Evolutionary conservation across 2,113 vertebrate genomes (phyloP).

Genomic region (Callipepla squamata): DNA sequence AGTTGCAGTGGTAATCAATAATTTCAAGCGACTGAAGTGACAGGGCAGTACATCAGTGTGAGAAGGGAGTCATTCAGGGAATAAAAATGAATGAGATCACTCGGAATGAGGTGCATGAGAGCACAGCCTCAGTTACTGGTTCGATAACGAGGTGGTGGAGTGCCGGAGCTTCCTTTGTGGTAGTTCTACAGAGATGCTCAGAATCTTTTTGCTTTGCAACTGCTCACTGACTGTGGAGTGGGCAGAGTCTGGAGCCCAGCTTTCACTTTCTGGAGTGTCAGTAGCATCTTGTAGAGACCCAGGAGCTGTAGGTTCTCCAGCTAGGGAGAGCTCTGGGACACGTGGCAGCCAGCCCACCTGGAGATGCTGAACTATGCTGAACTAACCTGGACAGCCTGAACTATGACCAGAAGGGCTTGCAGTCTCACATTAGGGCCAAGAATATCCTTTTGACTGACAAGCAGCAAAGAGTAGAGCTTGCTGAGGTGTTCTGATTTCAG

Average conservation of each 20-base stretch:
- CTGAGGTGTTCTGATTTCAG: background rate
- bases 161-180: background rate
- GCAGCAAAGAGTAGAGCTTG: background rate
- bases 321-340: background rate
- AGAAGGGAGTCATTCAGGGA: background rate
- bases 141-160: background rate
- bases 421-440: background rate
- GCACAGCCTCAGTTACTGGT: background rate
- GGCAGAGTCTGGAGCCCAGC: background rate
- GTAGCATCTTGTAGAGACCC: background rate
- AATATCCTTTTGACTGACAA: background rate
- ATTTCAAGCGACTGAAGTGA: slow-evolving; percentile 27
- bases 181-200: background rate
- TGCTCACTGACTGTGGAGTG: background rate
- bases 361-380: background rate
- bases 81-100: slow-evolving; percentile 17
- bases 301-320: background rate
- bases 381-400: background rate
- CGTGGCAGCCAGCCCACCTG: no score
- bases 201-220: background rate
- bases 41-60: slow-evolving; percentile 4
- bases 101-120: background rate
- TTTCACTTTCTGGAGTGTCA: background rate
- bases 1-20: background rate
- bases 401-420: background rate